Conservation (phyloP, 1,140 invertebrate genomes). For the Drosophila baimaii region DNA sequence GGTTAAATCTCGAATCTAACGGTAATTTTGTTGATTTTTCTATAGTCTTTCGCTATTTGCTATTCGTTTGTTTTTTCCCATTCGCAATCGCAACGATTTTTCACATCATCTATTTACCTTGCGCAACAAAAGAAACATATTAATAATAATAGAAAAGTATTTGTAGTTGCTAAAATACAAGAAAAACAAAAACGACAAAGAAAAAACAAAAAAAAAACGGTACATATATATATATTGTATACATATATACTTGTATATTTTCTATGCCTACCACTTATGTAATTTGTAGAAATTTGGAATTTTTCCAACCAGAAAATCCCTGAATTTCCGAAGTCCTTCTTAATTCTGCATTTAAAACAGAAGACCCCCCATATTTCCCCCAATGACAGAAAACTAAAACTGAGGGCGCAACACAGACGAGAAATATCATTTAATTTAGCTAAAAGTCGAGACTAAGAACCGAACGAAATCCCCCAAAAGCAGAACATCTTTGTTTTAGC, state of each 20-base stretch:
- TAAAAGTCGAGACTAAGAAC: constrained; percentile 25
- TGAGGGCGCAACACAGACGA: constrained; percentile 25
- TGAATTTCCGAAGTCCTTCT: constrained; percentile 7
- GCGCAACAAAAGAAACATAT: constrained; percentile 48
- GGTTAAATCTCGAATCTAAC: constrained; percentile 24
- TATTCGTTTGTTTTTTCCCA: constrained; percentile 22
- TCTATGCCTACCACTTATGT: constrained; percentile 82
- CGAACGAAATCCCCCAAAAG: constrained; percentile 9
- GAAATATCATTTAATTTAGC: constrained; percentile 57
- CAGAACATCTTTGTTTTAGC: constrained; percentile 40
- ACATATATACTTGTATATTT: constrained; percentile 82
- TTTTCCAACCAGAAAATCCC: constrained; percentile 51
- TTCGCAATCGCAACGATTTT: constrained; percentile 36
- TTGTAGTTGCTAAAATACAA: constrained; percentile 78
- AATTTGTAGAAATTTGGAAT: constrained; percentile 79
- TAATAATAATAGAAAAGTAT: constrained; percentile 75
- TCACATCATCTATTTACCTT: constrained; percentile 45
- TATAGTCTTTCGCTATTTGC: constrained; percentile 5
- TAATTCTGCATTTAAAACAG: constrained; percentile 67
- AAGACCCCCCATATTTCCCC: constrained; percentile 1
- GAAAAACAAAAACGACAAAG: constrained; percentile 41
- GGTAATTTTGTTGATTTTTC: constrained; percentile 24
- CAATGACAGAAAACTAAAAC: not conserved
- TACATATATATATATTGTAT: constrained; percentile 73
- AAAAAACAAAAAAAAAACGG: constrained; percentile 54